Percentiles rank a stretch among this genome's conserved stretches.
These are phyloP conservation scores for Thymallus thymallus DNA, from an alignment of 2,113 vertebrate species.

Conservation along the genomic window DNA sequence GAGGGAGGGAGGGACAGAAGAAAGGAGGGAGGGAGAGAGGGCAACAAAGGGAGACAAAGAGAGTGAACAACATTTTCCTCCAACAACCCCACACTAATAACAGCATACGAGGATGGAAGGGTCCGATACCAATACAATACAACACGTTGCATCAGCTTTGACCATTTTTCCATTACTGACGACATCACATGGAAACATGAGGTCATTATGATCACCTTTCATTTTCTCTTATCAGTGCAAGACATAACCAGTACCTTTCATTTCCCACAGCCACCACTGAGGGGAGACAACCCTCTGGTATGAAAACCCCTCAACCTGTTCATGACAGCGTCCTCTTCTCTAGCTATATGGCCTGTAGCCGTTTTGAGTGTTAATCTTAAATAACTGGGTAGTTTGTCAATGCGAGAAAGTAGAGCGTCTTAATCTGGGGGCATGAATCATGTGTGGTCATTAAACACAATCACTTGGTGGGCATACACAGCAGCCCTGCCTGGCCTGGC, in stretches of 20 bases:
- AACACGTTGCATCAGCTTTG: conserved; percentile 7
- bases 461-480: conserved; percentile 35
- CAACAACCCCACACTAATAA: background rate
- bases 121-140: conserved; percentile 28
- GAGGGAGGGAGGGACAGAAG: background rate
- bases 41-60: conserved; percentile 9
- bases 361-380: conserved; percentile 59
- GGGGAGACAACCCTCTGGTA: conserved; percentile 70
- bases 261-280: conserved; percentile 59
- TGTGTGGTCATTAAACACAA: conserved; percentile 50
- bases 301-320: conserved; percentile 23
- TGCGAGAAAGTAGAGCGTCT: conserved; percentile 39
- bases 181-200: conserved; percentile 27
- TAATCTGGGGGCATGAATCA: conserved; percentile 62
- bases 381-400: conserved; percentile 58
- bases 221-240: background rate
- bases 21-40: background rate
- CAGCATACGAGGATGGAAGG: conserved; percentile 10
- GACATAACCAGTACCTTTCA: background rate
- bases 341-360: conserved; percentile 50
- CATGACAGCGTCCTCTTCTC: conserved; percentile 1
- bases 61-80: background rate
- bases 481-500: conserved; percentile 20
- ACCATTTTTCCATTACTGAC: background rate
- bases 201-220: background rate